Evolutionary conservation across 2,888 invertebrate genomes (phyloP), one percentile per base, ranked within the genome.

Genomic region (Diplazon laetatorius): DNA sequence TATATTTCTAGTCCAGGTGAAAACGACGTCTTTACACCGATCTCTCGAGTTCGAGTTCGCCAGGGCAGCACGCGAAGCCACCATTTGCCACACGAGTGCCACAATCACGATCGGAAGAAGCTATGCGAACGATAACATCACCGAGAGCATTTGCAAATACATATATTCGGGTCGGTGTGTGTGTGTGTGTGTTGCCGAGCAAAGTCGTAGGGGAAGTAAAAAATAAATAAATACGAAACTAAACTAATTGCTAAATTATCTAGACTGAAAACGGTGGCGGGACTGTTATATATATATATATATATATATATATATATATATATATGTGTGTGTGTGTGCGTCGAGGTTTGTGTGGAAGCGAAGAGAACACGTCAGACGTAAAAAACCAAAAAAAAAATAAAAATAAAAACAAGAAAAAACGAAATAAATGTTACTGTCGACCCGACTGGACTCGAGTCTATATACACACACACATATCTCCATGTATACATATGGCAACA

Each of bases 241-340:
- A 63, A 50, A 73, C 78, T 87, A 86, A 87, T 87, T 87, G 82
- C 86, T 83, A 83, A 87, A 86, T 86, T 85, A 84, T 85, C 84
- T 78, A 80, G 60, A 68, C 55, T 80, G 80, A 70, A n/a, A n/a
- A 66, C 39, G 66, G 39, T 39, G 59, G 39, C 16, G 39, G 25
- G n/a, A n/a, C 52, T 52, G 14, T 52, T 52, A 52, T 25, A 22
- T n/a, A n/a, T n/a, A n/a, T n/a, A n/a, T n/a, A n/a, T n/a, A n/a
- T n/a, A n/a, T n/a, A n/a, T n/a, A n/a, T n/a, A n/a, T n/a, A n/a
- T n/a, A n/a, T n/a, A n/a, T n/a, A n/a, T n/a, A n/a, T n/a, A n/a
- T n/a, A n/a, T n/a, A 12, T 25, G n/a, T 14, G 50, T 10, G 52
- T 8, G 37, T 37, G 42, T n/a, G 42, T 42, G 50, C 35, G 39